Conservation (phyloP, 2,888 invertebrate genomes). For the Pyrrhia umbra region DNA sequence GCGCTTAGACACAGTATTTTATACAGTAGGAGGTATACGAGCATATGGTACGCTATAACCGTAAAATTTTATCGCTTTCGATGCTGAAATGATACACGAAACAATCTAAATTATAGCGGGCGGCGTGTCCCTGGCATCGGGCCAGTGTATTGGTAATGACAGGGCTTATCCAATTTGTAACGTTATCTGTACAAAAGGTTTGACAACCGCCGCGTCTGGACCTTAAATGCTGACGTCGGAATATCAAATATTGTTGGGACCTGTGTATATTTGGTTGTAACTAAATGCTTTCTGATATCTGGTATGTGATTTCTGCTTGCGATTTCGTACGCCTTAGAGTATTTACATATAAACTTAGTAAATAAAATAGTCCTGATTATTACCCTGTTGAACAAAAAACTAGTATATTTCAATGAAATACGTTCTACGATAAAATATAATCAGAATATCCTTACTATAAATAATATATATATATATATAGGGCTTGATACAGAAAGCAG, state of each 20-base stretch:
- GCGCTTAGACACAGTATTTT: constrained; percentile 77
- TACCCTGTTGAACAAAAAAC: too few relatives aligned
- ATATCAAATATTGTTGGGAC: constrained; percentile 39
- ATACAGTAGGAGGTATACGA: constrained; percentile 69
- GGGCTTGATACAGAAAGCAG: too few relatives aligned
- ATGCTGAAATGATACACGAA: constrained; percentile 89
- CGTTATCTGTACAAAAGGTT: constrained; percentile 73
- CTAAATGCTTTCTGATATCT: neutral
- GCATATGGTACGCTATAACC: constrained; percentile 85
- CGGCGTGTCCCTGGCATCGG: constrained; percentile 79
- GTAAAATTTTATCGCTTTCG: constrained; percentile 89
- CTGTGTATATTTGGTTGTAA: neutral
- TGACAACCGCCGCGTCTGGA: constrained; percentile 63
- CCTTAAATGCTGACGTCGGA: constrained; percentile 55
- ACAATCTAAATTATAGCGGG: constrained; percentile 87
- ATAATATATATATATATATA: too few relatives aligned
- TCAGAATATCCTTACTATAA: too few relatives aligned
- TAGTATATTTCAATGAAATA: too few relatives aligned
- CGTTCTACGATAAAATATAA: too few relatives aligned
- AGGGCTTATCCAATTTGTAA: constrained; percentile 83
- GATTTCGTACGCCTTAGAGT: too few relatives aligned
- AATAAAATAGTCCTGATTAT: too few relatives aligned
- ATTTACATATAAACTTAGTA: too few relatives aligned
- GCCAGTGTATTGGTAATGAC: constrained; percentile 85
- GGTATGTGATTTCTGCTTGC: neutral